Percentiles rank a stretch among this genome's conserved stretches.
Evolutionary conservation across 2,888 invertebrate species (phyloP).

Genomic region (Strigamia transsilvanica): DNA sequence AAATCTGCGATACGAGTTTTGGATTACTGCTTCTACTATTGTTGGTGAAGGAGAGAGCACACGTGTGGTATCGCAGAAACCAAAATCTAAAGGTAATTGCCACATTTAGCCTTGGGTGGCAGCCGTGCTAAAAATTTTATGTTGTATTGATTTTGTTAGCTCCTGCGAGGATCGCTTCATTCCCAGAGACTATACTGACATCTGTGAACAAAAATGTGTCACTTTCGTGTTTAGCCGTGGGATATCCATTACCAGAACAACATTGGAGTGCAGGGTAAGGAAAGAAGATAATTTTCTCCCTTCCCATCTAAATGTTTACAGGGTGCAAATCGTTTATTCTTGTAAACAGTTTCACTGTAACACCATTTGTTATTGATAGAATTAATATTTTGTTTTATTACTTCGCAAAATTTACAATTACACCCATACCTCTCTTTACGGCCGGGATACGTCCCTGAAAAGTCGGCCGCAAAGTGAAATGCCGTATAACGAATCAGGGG

Average conservation of each 20-base stretch:
- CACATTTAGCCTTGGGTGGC: not conserved
- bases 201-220: constrained; percentile 16
- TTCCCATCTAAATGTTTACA: too few species aligned
- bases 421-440: too few species aligned
- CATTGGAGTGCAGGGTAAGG: constrained; percentile 50
- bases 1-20: constrained; percentile 34
- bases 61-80: constrained; percentile 24
- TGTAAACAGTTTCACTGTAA: too few species aligned
- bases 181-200: constrained; percentile 16
- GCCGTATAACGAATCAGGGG: too few species aligned
- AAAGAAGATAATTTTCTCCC: not conserved
- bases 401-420: too few species aligned
- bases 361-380: too few species aligned
- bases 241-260: not conserved
- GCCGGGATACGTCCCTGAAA: too few species aligned
- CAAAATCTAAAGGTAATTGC: constrained; percentile 34
- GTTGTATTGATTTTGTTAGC: constrained; percentile 25
- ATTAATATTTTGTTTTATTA: too few species aligned
- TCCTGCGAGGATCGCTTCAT: constrained; percentile 43
- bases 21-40: constrained; percentile 50
- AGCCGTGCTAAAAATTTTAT: constrained; percentile 1
- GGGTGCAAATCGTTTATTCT: too few species aligned
- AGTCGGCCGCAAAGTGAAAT: too few species aligned
- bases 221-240: constrained; percentile 25
- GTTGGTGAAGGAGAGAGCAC: constrained; percentile 52